Conservation (phyloP, 2,888 invertebrate species). For the Lepidocyrtoides sp. region DNA sequence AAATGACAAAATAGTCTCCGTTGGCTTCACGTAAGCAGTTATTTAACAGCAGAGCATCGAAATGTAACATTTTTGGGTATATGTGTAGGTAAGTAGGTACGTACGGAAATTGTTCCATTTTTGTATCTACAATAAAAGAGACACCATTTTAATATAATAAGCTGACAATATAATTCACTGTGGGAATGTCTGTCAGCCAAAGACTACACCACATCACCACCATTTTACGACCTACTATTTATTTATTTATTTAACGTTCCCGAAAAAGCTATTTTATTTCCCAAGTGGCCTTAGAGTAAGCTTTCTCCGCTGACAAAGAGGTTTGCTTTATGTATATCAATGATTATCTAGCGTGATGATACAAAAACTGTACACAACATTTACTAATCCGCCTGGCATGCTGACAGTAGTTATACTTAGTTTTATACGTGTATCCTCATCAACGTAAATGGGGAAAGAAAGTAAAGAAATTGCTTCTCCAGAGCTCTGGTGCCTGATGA, state of each 20-base stretch:
- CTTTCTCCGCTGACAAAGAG: not conserved
- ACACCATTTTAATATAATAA: not conserved
- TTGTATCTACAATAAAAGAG: no score
- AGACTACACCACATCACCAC: not conserved
- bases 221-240: constrained; percentile 2
- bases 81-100: no score
- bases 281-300: constrained; percentile 28
- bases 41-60: not conserved
- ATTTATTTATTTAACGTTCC: not conserved
- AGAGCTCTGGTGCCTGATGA: not conserved
- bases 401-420: not conserved
- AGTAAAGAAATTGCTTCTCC: not conserved
- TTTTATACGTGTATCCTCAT: not conserved
- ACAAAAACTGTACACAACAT: not conserved
- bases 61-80: no score
- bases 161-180: constrained; percentile 3
- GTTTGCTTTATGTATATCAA: constrained; percentile 15
- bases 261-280: constrained; percentile 14
- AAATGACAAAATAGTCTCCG: not conserved
- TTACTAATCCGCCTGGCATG: not conserved
- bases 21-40: constrained; percentile 26
- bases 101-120: no score
- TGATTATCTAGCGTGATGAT: constrained; percentile 7
- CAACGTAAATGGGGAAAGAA: not conserved
- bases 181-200: not conserved